These are phyloP conservation scores for Neria commutata DNA, from an alignment of 2,888 invertebrate genomes.

Conservation along the genomic window DNA sequence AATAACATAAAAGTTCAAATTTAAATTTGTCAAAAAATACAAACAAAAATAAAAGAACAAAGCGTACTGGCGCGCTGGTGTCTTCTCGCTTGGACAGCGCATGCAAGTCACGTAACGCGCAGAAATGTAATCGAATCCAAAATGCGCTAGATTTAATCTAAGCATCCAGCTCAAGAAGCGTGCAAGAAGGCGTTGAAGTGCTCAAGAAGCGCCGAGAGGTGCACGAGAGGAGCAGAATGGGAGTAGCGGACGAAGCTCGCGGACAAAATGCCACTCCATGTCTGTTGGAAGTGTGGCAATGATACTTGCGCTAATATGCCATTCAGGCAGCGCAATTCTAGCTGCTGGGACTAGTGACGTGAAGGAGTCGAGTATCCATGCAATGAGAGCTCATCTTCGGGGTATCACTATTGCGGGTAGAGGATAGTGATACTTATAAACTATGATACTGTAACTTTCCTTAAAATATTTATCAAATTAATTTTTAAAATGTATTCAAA, in stretches of 20 bases:
- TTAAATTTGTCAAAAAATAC: slow-evolving; percentile 1
- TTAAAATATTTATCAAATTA: no score
- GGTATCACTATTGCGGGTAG: no score
- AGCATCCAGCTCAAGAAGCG: slow-evolving; percentile 33
- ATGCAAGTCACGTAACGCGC: slow-evolving; percentile 35
- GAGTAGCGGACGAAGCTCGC: not conserved
- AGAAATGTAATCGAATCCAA: slow-evolving; percentile 37
- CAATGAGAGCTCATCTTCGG: no score
- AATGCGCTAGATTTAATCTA: slow-evolving; percentile 39
- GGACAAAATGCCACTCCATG: not conserved
- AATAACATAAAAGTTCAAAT: not conserved
- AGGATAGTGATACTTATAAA: no score
- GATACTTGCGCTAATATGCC: not conserved
- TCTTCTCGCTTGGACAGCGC: not conserved
- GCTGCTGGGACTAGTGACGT: no score
- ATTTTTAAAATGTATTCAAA: no score
- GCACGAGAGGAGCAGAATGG: not conserved
- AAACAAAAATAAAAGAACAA: not conserved
- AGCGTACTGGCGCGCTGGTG: not conserved
- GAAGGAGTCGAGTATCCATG: no score
- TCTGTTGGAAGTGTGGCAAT: not conserved
- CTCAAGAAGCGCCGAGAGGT: not conserved
- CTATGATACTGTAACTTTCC: no score
- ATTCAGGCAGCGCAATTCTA: no score
- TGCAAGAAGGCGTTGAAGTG: slow-evolving; percentile 14